Evolutionary conservation across 2,113 vertebrate genomes (phyloP).

Genomic region (Brachyhypopomus gauderio): DNA sequence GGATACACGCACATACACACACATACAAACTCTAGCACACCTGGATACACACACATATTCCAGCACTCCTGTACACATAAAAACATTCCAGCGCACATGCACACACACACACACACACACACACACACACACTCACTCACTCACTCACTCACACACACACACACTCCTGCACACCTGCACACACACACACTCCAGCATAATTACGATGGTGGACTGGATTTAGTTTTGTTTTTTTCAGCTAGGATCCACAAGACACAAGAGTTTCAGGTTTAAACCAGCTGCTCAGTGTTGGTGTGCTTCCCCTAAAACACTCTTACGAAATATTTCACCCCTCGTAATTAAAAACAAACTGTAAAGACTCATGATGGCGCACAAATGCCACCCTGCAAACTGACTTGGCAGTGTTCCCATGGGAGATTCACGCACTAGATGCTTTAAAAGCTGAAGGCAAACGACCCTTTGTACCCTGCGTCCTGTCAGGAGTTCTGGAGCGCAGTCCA

Average conservation of each 20-base stretch:
- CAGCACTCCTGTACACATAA: background rate
- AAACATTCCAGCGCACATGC: no score
- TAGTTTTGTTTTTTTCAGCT: conserved; percentile 31
- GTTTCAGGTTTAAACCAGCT: conserved; percentile 60
- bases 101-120: no score
- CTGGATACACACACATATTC: background rate
- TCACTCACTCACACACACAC: background rate
- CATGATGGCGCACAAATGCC: conserved; percentile 47
- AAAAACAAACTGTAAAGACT: conserved; percentile 55
- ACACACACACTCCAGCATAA: conserved; percentile 30
- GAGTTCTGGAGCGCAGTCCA: no score
- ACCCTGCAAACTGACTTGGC: conserved; percentile 74
- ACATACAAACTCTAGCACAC: background rate
- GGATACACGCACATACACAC: background rate
- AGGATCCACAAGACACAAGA: conserved; percentile 47
- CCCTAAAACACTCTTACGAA: conserved; percentile 56
- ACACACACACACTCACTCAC: background rate
- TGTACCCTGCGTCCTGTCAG: conserved; percentile 35
- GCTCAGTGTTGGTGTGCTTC: conserved; percentile 64
- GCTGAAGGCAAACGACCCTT: conserved; percentile 60
- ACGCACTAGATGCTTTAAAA: conserved; percentile 52
- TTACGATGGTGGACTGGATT: conserved; percentile 40
- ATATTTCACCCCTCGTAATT: conserved; percentile 36
- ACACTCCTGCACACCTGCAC: conserved; percentile 23
- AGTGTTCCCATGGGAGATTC: conserved; percentile 48